Percentiles rank a stretch among this genome's conserved stretches.
Evolutionary conservation across 1,140 invertebrate genomes (phyloP).

Genomic region (Coelopa frigida): DNA sequence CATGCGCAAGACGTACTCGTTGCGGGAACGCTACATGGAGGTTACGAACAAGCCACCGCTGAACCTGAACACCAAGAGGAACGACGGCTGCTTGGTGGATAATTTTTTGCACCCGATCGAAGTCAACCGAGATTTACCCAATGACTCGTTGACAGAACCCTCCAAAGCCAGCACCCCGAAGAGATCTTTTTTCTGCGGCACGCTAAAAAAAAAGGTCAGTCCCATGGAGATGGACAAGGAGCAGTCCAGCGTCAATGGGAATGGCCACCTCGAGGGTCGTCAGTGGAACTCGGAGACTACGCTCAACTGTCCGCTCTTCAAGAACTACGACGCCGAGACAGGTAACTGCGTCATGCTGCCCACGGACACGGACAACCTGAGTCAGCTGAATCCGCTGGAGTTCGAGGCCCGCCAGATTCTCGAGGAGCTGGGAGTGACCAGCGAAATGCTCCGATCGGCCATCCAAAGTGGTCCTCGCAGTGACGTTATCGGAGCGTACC

Average conservation of each 20-base stretch:
- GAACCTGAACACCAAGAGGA: slow-evolving; percentile 41
- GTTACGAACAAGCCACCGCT: slow-evolving; percentile 39
- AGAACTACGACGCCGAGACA: slow-evolving; percentile 45
- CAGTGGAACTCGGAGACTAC: slow-evolving; percentile 39
- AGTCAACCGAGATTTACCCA: slow-evolving; percentile 19
- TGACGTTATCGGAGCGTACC: slow-evolving; percentile 46
- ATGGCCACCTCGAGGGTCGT: slow-evolving; percentile 19
- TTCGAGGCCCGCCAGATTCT: slow-evolving; percentile 43
- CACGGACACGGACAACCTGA: slow-evolving; percentile 43
- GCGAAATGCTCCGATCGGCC: slow-evolving; percentile 42
- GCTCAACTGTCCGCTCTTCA: slow-evolving; percentile 36
- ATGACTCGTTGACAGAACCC: slow-evolving; percentile 19
- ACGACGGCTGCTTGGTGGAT: slow-evolving; percentile 37
- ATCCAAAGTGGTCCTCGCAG: slow-evolving; percentile 43
- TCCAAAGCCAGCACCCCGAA: slow-evolving; percentile 21
- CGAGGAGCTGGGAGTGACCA: slow-evolving; percentile 41
- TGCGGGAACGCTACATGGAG: slow-evolving; percentile 42
- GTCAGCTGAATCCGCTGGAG: slow-evolving; percentile 39
- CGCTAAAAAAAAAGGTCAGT: slow-evolving; percentile 41
- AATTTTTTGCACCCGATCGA: slow-evolving; percentile 42
- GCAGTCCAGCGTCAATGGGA: slow-evolving; percentile 31
- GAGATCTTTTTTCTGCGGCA: slow-evolving; percentile 34
- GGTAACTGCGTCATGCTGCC: slow-evolving; percentile 46
- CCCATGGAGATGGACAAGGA: slow-evolving; percentile 40
- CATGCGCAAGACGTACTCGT: slow-evolving; percentile 37